Percentiles rank a stretch among this genome's conserved stretches.
These are phyloP conservation scores for Tylochromis polylepis DNA, from an alignment of 2,113 vertebrate genomes.

Conservation along the genomic window DNA sequence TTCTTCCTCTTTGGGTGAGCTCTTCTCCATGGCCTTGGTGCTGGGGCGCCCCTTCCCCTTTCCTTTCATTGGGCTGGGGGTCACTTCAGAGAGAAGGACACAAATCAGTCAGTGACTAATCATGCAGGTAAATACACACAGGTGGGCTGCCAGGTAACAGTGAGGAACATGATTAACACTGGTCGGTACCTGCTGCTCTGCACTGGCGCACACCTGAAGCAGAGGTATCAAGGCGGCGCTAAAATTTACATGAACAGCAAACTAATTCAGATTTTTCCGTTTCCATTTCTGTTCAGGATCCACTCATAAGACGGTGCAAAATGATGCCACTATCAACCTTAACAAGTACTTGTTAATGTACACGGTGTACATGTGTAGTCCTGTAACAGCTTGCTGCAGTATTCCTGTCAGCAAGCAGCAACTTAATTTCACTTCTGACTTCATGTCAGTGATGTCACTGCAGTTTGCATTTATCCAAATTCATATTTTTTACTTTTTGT, in stretches of 20 bases:
- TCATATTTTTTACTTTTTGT: background rate
- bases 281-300: background rate
- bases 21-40: slow-evolving; percentile 91
- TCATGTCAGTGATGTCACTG: background rate
- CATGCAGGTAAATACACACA: background rate
- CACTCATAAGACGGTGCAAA: background rate
- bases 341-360: background rate
- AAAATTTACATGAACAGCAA: background rate
- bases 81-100: slow-evolving; percentile 73
- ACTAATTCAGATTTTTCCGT: background rate
- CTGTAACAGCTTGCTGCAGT: background rate
- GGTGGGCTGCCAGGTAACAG: background rate
- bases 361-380: background rate
- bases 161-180: background rate
- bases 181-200: background rate
- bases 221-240: background rate
- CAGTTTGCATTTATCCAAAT: too few relatives aligned
- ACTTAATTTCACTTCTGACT: background rate
- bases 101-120: background rate
- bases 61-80: slow-evolving; percentile 95
- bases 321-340: background rate
- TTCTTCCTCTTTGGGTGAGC: slow-evolving; percentile 91
- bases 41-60: slow-evolving; percentile 97
- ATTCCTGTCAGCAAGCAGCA: background rate
- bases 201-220: background rate